Conservation (phyloP, 2,888 invertebrate genomes). For the Phaedon cochleariae region DNA sequence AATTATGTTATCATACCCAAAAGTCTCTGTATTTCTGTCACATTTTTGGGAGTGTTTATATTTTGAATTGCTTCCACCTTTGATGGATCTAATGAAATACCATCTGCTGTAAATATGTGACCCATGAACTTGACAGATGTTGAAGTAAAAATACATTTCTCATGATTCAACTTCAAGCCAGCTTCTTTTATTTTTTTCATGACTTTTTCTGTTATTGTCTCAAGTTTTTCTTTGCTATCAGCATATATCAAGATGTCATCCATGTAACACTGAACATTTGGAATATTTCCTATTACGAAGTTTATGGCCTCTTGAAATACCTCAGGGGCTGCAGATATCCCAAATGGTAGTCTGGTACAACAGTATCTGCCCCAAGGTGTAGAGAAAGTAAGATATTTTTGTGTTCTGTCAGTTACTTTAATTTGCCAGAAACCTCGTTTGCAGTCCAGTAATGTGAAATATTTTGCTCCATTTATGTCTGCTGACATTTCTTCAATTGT, state of each 20-base stretch:
- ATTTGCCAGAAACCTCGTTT: conserved; percentile 23
- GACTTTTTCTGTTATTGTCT: background rate
- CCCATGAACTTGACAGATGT: conserved; percentile 6
- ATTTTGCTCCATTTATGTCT: conserved; percentile 1
- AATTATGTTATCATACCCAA: conserved; percentile 7
- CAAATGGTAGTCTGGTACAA: conserved; percentile 1
- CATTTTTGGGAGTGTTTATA: background rate
- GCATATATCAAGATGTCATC: conserved; percentile 13
- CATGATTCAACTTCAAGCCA: background rate
- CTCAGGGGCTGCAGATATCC: conserved; percentile 6
- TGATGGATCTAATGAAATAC: background rate
- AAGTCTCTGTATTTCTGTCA: background rate
- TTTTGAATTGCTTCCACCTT: background rate
- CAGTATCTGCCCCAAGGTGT: background rate
- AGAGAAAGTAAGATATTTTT: conserved; percentile 14
- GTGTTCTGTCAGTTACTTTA: conserved; percentile 8
- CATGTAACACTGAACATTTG: background rate
- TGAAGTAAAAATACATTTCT: conserved; percentile 8
- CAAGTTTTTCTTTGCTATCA: background rate
- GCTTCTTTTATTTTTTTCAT: background rate
- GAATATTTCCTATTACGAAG: background rate
- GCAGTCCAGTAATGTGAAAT: conserved; percentile 14
- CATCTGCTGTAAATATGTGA: background rate
- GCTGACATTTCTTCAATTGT: conserved; percentile 14
- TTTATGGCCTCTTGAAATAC: conserved; percentile 10